Evolutionary conservation across 2,888 invertebrate species (phyloP).

Genomic region (Lochmaea crataegi): DNA sequence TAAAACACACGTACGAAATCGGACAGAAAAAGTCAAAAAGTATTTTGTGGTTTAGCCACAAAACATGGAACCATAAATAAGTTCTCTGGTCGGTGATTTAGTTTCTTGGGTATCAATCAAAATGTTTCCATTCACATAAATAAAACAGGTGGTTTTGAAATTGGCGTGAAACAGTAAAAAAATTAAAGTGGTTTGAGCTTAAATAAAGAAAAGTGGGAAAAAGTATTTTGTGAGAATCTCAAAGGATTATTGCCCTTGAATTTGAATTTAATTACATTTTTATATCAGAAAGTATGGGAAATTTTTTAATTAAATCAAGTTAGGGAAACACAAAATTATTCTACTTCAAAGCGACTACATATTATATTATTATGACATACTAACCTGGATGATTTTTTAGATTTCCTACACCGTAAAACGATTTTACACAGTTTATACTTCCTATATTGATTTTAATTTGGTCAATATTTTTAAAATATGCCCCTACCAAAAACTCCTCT

Average conservation of each 20-base stretch:
- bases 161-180: constrained; percentile 23
- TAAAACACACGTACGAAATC: constrained; percentile 32
- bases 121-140: constrained; percentile 23
- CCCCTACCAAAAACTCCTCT: too few species aligned
- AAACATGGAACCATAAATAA: constrained; percentile 35
- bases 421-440: too few species aligned
- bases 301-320: too few species aligned
- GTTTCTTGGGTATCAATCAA: constrained; percentile 24
- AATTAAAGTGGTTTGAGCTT: constrained; percentile 17
- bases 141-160: constrained; percentile 28
- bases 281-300: too few species aligned
- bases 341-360: too few species aligned
- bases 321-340: too few species aligned
- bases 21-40: constrained; percentile 22
- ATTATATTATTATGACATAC: too few species aligned
- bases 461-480: too few species aligned
- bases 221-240: constrained; percentile 11
- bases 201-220: constrained; percentile 21
- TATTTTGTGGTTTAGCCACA: constrained; percentile 32
- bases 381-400: too few species aligned
- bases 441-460: too few species aligned
- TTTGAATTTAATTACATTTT: not conserved
- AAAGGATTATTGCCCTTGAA: not conserved
- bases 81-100: constrained; percentile 31
- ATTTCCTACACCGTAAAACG: too few species aligned